Evolutionary conservation across 2,113 vertebrate species (phyloP).

Genomic region (Oceanodroma tethys): DNA sequence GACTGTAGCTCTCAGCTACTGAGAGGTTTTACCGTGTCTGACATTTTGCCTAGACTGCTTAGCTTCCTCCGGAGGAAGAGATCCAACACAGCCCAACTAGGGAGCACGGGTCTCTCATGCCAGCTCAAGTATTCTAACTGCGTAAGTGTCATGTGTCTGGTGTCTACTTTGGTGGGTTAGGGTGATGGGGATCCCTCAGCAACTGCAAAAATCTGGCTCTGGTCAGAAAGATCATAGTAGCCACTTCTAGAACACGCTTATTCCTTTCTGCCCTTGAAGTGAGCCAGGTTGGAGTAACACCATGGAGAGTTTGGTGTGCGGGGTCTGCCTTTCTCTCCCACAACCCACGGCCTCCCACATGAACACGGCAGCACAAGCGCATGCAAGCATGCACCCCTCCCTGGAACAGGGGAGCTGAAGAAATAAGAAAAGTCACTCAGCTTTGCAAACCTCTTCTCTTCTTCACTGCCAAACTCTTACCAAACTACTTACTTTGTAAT

Average conservation of each 20-base stretch:
- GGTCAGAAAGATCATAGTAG: neutral
- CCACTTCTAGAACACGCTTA: neutral
- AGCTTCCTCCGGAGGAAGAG: neutral
- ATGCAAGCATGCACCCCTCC: accelerated
- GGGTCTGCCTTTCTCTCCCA: neutral
- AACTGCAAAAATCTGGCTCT: neutral
- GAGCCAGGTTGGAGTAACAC: neutral
- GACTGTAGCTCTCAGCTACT: neutral
- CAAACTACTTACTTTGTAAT: neutral
- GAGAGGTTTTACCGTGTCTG: neutral
- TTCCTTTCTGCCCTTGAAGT: neutral
- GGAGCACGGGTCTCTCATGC: neutral
- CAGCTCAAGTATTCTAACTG: neutral
- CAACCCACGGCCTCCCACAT: neutral
- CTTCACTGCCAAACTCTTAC: neutral
- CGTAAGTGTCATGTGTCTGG: neutral
- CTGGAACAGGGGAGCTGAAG: neutral
- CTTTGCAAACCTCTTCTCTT: neutral
- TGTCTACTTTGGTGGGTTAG: neutral
- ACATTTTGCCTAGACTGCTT: neutral
- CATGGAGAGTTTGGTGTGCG: accelerated
- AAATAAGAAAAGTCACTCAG: neutral
- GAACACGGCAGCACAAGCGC: neutral
- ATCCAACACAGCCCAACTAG: neutral
- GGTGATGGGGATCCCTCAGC: neutral